phyloP scores from a whole-genome alignment of 2,797 vertebrate genomes.

The Sebastolobus altivelis region DNA sequence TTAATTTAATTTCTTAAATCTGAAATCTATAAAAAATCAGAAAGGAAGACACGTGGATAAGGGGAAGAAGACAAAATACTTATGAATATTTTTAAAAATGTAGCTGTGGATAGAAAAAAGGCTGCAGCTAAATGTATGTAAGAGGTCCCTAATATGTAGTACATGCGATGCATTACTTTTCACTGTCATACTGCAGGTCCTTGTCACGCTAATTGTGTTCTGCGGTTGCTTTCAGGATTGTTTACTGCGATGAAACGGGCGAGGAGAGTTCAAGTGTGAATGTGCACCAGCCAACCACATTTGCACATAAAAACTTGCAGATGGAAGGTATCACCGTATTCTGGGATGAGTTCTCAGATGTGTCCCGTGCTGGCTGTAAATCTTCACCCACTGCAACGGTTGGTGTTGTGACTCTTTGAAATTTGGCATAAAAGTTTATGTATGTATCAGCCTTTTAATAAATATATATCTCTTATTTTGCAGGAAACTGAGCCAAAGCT shows the following conservation, averaged over 20 bases:
- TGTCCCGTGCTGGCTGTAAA: conserved; percentile 90
- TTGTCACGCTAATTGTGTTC: background rate
- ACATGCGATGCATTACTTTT: background rate
- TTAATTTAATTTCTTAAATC: background rate
- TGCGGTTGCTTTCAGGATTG: conserved; percentile 84
- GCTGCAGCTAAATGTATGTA: background rate
- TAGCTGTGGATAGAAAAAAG: background rate
- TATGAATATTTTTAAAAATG: background rate
- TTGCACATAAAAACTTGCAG: conserved; percentile 94
- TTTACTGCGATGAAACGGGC: conserved; percentile 95
- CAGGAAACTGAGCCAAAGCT: conserved; percentile 97
- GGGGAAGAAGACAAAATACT: background rate
- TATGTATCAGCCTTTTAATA: background rate
- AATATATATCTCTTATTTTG: background rate
- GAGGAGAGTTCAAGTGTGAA: conserved; percentile 93
- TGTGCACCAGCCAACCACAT: conserved; percentile 95
- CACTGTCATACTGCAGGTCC: background rate
- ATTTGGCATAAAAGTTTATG: background rate
- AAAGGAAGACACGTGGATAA: background rate
- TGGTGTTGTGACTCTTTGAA: conserved; percentile 57
- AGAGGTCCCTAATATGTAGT: background rate
- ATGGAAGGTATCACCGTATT: conserved; percentile 93
- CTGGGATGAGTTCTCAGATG: conserved; percentile 97
- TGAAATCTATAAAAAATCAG: background rate
- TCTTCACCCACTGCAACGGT: conserved; percentile 91